phyloP scores from a whole-genome alignment of 37 sponge, comb jelly and placozoan species.

The Chondrosia reniformis region DNA sequence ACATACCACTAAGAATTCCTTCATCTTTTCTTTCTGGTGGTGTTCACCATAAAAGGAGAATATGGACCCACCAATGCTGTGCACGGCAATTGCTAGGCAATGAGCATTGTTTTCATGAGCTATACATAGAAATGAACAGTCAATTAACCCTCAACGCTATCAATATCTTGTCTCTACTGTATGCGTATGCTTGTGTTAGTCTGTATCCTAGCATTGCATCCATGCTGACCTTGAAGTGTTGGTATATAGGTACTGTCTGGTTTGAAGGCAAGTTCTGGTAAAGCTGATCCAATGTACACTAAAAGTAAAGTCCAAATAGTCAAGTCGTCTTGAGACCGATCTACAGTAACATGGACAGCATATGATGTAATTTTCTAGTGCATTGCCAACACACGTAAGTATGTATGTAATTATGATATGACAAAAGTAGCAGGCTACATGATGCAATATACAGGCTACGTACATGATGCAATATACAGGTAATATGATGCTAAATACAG shows the following conservation, averaged over 20 bases:
- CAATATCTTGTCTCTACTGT: too few relatives aligned
- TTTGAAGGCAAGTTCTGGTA: slow-evolving; percentile 10
- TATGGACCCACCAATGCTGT: slow-evolving; percentile 66
- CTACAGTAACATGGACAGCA: too few relatives aligned
- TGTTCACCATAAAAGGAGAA: slow-evolving; percentile 62
- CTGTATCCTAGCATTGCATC: too few relatives aligned
- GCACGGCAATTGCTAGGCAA: slow-evolving; percentile 83
- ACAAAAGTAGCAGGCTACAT: too few relatives aligned
- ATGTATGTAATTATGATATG: too few relatives aligned
- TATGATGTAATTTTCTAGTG: too few relatives aligned
- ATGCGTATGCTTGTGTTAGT: too few relatives aligned
- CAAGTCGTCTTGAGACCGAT: slow-evolving; percentile 3
- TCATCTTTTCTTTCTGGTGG: slow-evolving; percentile 68
- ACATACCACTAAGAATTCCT: slow-evolving; percentile 79
- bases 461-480: too few relatives aligned
- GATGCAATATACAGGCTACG: too few relatives aligned
- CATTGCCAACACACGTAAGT: too few relatives aligned
- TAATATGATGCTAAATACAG: too few relatives aligned
- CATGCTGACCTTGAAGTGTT: background rate
- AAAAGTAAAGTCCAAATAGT: background rate
- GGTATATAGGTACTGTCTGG: background rate
- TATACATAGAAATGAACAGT: background rate
- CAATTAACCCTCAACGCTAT: too few relatives aligned
- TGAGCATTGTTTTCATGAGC: slow-evolving; percentile 91
- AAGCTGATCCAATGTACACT: slow-evolving; percentile 12